Evolutionary conservation across 2,888 invertebrate species (phyloP).

Genomic region (Epiblema foenella): DNA sequence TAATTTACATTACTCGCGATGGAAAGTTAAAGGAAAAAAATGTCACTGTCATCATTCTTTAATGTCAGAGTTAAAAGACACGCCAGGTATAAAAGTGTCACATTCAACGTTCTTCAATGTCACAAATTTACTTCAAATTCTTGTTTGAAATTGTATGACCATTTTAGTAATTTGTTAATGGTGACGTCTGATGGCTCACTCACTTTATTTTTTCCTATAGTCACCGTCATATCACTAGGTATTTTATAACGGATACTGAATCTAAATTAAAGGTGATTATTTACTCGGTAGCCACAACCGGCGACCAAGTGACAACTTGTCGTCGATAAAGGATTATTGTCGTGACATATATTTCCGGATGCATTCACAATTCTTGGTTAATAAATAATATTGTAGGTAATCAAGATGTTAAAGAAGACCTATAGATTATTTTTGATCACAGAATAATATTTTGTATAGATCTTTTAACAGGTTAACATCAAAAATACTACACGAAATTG

Average conservation of each 20-base stretch:
- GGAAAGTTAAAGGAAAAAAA: no score
- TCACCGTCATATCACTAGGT: not conserved
- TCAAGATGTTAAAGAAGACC: not conserved
- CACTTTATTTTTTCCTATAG: not conserved
- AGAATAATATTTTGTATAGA: no score
- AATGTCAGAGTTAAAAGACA: not conserved
- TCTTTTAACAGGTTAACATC: no score
- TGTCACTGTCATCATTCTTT: no score
- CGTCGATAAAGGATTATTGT: conserved; percentile 56
- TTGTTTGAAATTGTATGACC: not conserved
- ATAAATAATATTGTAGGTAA: not conserved
- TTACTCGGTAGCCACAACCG: conserved; percentile 58
- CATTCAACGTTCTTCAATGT: not conserved
- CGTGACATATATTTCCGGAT: conserved; percentile 52
- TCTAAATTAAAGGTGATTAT: conserved; percentile 62
- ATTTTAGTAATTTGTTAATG: not conserved
- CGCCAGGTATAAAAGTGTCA: not conserved
- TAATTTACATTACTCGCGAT: no score
- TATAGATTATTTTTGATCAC: no score
- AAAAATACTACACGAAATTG: no score
- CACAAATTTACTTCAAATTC: not conserved
- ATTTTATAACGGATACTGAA: conserved; percentile 34
- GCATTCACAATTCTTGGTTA: not conserved
- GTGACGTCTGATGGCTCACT: not conserved
- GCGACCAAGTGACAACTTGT: conserved; percentile 46